phyloP scores from a whole-genome alignment of 2,888 invertebrate species.

The Julus scandinavius region DNA sequence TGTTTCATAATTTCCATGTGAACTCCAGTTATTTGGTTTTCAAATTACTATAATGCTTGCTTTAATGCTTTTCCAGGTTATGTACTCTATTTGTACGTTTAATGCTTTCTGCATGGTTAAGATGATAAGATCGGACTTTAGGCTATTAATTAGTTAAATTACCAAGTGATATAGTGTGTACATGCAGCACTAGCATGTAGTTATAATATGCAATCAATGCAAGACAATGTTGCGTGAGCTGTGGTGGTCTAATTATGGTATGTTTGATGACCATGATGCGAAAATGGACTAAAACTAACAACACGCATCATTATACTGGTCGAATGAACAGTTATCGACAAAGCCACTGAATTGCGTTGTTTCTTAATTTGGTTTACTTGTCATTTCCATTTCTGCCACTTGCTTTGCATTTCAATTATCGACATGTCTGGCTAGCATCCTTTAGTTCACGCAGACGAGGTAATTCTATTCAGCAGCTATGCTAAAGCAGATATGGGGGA shows the following conservation, averaged over 20 bases:
- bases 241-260: background rate
- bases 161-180: too few relatives aligned
- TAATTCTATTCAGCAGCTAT: slow-evolving; percentile 5
- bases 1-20: too few relatives aligned
- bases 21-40: too few relatives aligned
- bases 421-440: slow-evolving; percentile 6
- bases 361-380: background rate
- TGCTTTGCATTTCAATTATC: background rate
- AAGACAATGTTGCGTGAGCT: background rate
- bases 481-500: background rate
- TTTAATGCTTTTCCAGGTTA: too few relatives aligned
- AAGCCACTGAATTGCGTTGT: background rate
- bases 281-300: too few relatives aligned
- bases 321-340: background rate
- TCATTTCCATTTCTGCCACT: background rate
- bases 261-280: background rate
- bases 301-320: background rate
- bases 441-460: background rate
- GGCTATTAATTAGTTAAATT: too few relatives aligned
- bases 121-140: too few relatives aligned
- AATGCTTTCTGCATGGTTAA: too few relatives aligned
- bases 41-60: too few relatives aligned
- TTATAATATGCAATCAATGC: too few relatives aligned
- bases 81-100: too few relatives aligned
- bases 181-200: too few relatives aligned